A percentile compares a stretch with the other conserved stretches of the same genome.
These are phyloP conservation scores for Rhinopomastus cyanomelas DNA, from an alignment of 2,113 vertebrate genomes.

Conservation along the genomic window DNA sequence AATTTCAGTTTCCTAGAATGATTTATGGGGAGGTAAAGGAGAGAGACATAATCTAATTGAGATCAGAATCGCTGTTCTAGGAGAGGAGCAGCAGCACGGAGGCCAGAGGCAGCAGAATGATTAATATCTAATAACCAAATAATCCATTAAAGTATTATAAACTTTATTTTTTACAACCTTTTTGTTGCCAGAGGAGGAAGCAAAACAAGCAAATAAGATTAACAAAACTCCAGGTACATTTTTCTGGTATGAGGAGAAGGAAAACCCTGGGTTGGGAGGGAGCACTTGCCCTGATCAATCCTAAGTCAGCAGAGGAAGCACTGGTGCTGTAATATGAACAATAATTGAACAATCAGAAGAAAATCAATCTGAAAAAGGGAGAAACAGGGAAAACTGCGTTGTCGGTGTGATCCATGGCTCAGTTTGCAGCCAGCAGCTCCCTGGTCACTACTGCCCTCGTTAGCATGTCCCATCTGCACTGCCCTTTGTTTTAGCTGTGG, in stretches of 20 bases:
- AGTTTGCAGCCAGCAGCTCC: background rate
- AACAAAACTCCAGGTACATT: constrained; percentile 14
- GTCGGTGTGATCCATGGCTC: background rate
- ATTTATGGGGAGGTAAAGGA: constrained; percentile 97
- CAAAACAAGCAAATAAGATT: constrained; percentile 51
- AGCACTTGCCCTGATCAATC: background rate
- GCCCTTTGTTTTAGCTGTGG: background rate
- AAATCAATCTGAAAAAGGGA: constrained; percentile 40
- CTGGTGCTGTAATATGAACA: constrained; percentile 38
- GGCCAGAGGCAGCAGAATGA: constrained; percentile 84
- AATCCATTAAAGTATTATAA: constrained; percentile 96
- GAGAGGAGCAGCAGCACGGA: constrained; percentile 81
- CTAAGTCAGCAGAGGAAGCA: background rate
- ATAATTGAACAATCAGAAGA: constrained; percentile 18
- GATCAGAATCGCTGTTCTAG: constrained; percentile 97
- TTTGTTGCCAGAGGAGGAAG: constrained; percentile 78
- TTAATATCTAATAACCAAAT: constrained; percentile 99
- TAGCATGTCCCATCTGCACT: background rate
- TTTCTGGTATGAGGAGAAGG: background rate
- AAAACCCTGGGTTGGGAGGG: background rate
- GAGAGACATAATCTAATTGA: constrained; percentile 98
- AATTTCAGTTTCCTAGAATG: constrained; percentile 98
- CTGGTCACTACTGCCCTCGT: background rate
- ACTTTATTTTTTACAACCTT: constrained; percentile 86
- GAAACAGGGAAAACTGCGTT: background rate